phyloP scores from a whole-genome alignment of 2,888 invertebrate species.

The Lissonota sp. region DNA sequence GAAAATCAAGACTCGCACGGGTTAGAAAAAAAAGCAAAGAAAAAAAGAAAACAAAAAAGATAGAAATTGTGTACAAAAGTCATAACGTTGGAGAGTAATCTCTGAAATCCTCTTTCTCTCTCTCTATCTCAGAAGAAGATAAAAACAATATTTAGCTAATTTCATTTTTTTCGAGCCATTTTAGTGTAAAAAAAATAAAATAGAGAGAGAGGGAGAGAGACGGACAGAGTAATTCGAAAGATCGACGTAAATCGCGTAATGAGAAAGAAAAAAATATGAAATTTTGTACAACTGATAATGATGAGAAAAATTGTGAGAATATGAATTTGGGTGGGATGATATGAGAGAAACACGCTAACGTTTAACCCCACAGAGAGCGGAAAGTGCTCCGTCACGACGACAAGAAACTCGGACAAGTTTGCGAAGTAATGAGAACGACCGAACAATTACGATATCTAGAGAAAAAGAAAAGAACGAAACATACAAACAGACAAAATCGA shows the following conservation, averaged over 20 bases:
- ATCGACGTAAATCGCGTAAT: neutral
- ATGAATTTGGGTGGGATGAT: constrained; percentile 35
- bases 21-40: constrained; percentile 64
- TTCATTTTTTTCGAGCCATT: too few species aligned
- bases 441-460: neutral
- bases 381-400: constrained; percentile 56
- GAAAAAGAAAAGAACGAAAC: neutral
- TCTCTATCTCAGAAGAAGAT: neutral
- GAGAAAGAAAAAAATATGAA: too few species aligned
- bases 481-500: constrained; percentile 20
- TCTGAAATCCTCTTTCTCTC: neutral
- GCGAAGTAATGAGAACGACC: constrained; percentile 11
- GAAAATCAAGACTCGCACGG: constrained; percentile 69
- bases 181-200: neutral
- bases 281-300: too few species aligned
- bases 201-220: constrained; percentile 2
- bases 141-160: too few species aligned
- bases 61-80: too few species aligned
- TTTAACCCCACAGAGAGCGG: constrained; percentile 58
- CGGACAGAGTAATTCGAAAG: neutral
- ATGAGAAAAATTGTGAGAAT: neutral
- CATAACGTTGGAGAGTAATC: neutral
- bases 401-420: constrained; percentile 52
- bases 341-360: constrained; percentile 47
- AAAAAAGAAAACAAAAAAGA: neutral